Conservation (phyloP, 2,888 invertebrate genomes). For the Dusona sp. region DNA sequence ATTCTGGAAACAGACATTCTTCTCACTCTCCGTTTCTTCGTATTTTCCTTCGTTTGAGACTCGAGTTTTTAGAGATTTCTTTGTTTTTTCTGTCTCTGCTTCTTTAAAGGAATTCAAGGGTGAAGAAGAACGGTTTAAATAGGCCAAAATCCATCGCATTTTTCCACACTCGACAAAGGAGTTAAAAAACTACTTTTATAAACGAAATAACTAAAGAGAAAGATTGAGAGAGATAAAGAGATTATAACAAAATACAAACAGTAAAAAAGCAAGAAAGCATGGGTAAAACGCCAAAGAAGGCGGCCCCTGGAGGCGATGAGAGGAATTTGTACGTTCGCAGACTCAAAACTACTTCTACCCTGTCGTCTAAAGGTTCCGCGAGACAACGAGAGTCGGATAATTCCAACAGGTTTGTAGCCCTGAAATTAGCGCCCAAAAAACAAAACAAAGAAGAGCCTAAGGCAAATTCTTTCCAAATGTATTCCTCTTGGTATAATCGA, state of each 20-base stretch:
- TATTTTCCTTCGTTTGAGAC: not conserved
- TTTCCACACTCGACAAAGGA: not conserved
- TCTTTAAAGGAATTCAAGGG: slow-evolving; percentile 20
- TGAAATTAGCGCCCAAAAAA: slow-evolving; percentile 48
- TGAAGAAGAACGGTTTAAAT: not conserved
- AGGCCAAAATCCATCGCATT: slow-evolving; percentile 4
- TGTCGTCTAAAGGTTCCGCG: slow-evolving; percentile 75
- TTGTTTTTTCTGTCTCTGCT: slow-evolving; percentile 16
- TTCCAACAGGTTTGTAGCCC: slow-evolving; percentile 80
- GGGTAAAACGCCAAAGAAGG: slow-evolving; percentile 82
- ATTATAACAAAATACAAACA: not conserved
- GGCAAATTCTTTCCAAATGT: slow-evolving; percentile 31
- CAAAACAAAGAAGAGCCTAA: slow-evolving; percentile 53
- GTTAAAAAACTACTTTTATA: slow-evolving; percentile 13
- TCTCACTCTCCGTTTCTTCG: not conserved
- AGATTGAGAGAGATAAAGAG: slow-evolving; percentile 21
- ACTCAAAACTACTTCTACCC: slow-evolving; percentile 78
- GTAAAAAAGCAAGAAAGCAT: slow-evolving; percentile 67
- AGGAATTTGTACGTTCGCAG: slow-evolving; percentile 80
- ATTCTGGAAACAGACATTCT: not conserved
- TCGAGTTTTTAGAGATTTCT: slow-evolving; percentile 18
- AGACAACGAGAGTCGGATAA: slow-evolving; percentile 78
- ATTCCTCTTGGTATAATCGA: slow-evolving; percentile 41
- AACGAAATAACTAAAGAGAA: slow-evolving; percentile 14
- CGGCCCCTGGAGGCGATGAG: slow-evolving; percentile 82